These are phyloP conservation scores for Steatornis caripensis DNA, from an alignment of 2,113 vertebrate species.

Conservation along the genomic window DNA sequence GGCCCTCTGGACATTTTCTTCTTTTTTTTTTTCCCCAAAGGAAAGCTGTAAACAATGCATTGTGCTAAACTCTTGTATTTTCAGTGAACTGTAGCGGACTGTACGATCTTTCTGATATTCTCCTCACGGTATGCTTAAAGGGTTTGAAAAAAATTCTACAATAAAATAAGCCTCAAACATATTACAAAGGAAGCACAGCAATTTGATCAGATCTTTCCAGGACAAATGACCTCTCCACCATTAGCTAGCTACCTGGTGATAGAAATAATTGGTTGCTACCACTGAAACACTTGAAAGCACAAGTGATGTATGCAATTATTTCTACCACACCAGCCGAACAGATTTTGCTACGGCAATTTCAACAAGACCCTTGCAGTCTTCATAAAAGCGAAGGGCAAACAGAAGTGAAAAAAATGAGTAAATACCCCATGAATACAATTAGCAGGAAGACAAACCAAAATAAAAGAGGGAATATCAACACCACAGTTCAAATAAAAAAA, in stretches of 20 bases:
- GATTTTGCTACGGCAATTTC: not conserved
- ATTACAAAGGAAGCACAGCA: not conserved
- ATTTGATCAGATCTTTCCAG: not conserved
- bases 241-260: not conserved
- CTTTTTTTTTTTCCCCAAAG: no score
- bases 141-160: not conserved
- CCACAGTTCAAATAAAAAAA: not conserved
- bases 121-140: not conserved
- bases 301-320: slow-evolving; percentile 1
- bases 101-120: not conserved
- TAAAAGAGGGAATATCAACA: not conserved
- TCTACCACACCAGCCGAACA: not conserved
- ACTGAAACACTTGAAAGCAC: not conserved
- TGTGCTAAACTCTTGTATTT: not conserved
- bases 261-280: slow-evolving; percentile 33
- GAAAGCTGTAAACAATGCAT: not conserved
- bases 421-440: not conserved
- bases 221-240: not conserved
- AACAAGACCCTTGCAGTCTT: not conserved
- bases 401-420: not conserved
- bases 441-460: not conserved
- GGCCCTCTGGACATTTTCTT: not conserved
- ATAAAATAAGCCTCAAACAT: not conserved
- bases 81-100: not conserved
- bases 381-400: not conserved